These are phyloP conservation scores for Channa argus DNA, from an alignment of 2,113 vertebrate species.

Conservation along the genomic window DNA sequence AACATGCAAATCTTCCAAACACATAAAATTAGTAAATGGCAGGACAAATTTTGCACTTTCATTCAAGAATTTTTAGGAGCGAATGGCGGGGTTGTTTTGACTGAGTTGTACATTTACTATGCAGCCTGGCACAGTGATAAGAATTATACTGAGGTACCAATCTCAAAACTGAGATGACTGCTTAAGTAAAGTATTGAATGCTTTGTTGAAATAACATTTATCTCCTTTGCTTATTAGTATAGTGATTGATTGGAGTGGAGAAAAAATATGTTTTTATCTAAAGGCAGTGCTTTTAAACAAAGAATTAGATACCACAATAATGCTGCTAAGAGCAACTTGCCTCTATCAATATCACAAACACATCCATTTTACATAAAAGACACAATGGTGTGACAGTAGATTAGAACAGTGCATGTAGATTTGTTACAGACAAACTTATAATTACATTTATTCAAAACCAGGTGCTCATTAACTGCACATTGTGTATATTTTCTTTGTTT, in stretches of 20 bases:
- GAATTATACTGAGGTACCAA: too few species aligned
- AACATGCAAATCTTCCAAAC: too few species aligned
- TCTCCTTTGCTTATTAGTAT: neutral
- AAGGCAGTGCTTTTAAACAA: slow-evolving; percentile 1
- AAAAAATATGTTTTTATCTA: neutral
- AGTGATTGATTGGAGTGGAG: neutral
- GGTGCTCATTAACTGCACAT: slow-evolving; percentile 77
- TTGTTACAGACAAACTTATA: slow-evolving; percentile 47
- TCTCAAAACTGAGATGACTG: too few species aligned
- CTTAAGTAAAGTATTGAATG: too few species aligned
- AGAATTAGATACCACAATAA: slow-evolving; percentile 5
- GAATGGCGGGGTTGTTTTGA: too few species aligned
- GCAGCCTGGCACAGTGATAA: too few species aligned
- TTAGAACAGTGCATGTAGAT: slow-evolving; percentile 32
- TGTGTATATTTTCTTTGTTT: slow-evolving; percentile 59
- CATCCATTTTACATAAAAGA: neutral
- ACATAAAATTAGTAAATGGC: too few species aligned
- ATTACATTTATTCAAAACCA: slow-evolving; percentile 80
- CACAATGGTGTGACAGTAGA: slow-evolving; percentile 1
- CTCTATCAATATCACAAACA: neutral
- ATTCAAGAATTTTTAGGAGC: too few species aligned
- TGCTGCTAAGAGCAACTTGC: neutral
- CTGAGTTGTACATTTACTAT: too few species aligned
- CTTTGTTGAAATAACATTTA: neutral
- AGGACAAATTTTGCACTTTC: too few species aligned